Conservation (phyloP, 92 coral and sea anemone genomes). For the Virgularia gustaviana region DNA sequence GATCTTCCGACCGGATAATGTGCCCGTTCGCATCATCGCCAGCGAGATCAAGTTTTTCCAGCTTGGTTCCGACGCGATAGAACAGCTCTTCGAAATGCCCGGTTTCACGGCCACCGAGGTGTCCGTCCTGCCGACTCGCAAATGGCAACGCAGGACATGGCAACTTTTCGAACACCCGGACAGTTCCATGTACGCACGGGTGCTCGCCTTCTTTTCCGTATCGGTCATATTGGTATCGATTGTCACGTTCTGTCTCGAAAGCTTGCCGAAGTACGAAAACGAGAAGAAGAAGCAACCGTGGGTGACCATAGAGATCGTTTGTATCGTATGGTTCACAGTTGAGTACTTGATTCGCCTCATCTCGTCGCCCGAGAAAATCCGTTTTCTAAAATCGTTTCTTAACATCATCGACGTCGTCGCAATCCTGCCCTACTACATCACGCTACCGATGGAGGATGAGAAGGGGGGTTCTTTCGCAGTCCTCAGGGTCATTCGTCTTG, state of each 20-base stretch:
- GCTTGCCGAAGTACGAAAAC: constrained; percentile 59
- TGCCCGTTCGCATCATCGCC: constrained; percentile 76
- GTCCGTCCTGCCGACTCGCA: constrained; percentile 61
- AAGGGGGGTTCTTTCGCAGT: constrained; percentile 80
- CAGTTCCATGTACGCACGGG: constrained; percentile 72
- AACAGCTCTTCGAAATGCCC: constrained; percentile 65
- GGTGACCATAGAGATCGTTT: constrained; percentile 68
- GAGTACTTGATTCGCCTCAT: constrained; percentile 77
- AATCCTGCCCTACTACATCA: constrained; percentile 88
- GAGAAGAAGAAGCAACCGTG: constrained; percentile 30
- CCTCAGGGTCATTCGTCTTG: constrained; percentile 82
- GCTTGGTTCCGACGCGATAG: constrained; percentile 65
- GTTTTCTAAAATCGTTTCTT: constrained; percentile 74
- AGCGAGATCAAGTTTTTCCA: constrained; percentile 85
- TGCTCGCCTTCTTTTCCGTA: constrained; percentile 82
- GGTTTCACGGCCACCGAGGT: constrained; percentile 63
- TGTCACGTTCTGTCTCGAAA: constrained; percentile 88
- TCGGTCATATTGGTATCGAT: constrained; percentile 71
- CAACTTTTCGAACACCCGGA: constrained; percentile 90
- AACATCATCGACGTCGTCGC: constrained; percentile 92
- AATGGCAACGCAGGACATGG: constrained; percentile 73
- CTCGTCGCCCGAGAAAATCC: constrained; percentile 79
- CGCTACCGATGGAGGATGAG: constrained; percentile 71
- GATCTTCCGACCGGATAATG: constrained; percentile 82
- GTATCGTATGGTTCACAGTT: constrained; percentile 88